Percentiles rank a stretch among this genome's conserved stretches.
phyloP scores from a whole-genome alignment of 2,113 vertebrate species.

The Pygoscelis antarcticus region DNA sequence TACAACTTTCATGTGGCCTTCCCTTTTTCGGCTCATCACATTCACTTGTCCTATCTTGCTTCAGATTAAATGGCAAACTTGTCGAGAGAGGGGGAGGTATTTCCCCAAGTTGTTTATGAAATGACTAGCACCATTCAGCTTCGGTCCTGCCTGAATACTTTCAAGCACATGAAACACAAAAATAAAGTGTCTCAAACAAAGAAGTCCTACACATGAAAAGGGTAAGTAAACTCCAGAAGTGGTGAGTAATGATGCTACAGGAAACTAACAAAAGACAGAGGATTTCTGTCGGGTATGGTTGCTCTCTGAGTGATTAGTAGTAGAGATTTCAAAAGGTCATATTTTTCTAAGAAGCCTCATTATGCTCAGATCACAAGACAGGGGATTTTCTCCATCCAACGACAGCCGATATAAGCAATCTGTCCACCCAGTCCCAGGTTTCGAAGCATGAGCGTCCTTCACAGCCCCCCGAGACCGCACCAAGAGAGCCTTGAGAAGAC shows the following conservation, averaged over 20 bases:
- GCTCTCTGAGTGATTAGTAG: background rate
- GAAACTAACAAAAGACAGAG: background rate
- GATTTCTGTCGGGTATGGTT: background rate
- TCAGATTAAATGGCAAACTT: background rate
- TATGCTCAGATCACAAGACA: background rate
- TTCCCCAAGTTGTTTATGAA: background rate
- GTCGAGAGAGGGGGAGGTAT: background rate
- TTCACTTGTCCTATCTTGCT: background rate
- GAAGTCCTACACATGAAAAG: background rate
- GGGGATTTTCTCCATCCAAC: background rate
- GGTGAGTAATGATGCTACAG: background rate
- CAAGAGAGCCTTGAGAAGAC: background rate
- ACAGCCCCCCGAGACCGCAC: background rate
- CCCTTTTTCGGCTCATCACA: background rate
- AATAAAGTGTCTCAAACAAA: background rate
- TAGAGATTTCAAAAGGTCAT: background rate
- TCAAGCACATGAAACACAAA: background rate
- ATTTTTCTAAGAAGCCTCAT: background rate
- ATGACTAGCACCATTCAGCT: background rate
- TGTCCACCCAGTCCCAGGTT: background rate
- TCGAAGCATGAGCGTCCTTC: background rate
- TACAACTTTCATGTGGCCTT: background rate
- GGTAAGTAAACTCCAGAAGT: background rate
- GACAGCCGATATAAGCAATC: background rate
- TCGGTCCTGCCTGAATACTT: background rate